Conservation (phyloP, 2,888 invertebrate genomes). For the Gnatocerus cornutus region DNA sequence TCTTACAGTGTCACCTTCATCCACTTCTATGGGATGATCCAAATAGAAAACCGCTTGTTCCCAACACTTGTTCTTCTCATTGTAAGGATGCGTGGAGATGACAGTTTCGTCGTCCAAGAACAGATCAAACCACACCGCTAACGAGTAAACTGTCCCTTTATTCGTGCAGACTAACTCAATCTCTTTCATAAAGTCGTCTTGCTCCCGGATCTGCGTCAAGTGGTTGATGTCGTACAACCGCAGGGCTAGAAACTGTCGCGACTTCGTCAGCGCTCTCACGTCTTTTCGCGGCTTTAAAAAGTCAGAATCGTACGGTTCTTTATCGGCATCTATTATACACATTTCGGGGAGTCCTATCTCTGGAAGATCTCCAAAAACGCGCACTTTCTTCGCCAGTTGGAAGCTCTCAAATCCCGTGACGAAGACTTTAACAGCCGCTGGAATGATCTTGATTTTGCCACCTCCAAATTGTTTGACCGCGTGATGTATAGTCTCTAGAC, state of each 20-base stretch:
- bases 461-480: conserved; percentile 78
- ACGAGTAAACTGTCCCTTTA: conserved; percentile 76
- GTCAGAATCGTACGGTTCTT: conserved; percentile 82
- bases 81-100: conserved; percentile 77
- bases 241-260: conserved; percentile 74
- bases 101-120: conserved; percentile 77
- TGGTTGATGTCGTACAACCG: conserved; percentile 76
- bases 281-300: conserved; percentile 74
- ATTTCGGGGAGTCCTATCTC: conserved; percentile 64
- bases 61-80: conserved; percentile 78
- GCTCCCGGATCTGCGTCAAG: conserved; percentile 52
- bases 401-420: conserved; percentile 77
- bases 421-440: conserved; percentile 77
- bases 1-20: conserved; percentile 52
- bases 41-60: conserved; percentile 84
- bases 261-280: conserved; percentile 76
- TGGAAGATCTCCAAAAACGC: conserved; percentile 60
- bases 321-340: conserved; percentile 65
- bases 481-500: conserved; percentile 79
- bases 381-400: conserved; percentile 68
- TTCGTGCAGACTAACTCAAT: conserved; percentile 68
- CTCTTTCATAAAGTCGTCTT: conserved; percentile 40
- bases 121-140: conserved; percentile 84
- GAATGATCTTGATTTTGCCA: conserved; percentile 74
- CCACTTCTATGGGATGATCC: conserved; percentile 67